Evolutionary conservation across 2,888 invertebrate species (phyloP).

Genomic region (Apotomis turbidana): DNA sequence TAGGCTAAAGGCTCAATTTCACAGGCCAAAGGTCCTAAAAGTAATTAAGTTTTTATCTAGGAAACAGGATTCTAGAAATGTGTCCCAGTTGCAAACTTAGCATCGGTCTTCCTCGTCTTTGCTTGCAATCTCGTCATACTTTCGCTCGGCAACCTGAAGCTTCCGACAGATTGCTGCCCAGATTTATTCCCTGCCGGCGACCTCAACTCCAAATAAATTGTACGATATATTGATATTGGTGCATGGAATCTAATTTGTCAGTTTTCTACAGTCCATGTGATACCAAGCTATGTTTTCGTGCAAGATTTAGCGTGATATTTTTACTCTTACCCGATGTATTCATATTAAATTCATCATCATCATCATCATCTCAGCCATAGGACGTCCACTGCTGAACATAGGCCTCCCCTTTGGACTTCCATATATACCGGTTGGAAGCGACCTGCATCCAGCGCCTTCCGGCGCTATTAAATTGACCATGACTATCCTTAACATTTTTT

Average conservation of each 20-base stretch:
- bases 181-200: background rate
- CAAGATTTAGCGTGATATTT: background rate
- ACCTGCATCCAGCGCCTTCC: too few species aligned
- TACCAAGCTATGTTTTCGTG: background rate
- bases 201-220: background rate
- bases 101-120: slow-evolving; percentile 6
- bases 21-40: too few species aligned
- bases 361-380: too few species aligned
- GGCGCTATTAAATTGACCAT: too few species aligned
- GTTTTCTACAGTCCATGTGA: background rate
- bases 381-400: too few species aligned
- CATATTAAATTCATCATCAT: background rate
- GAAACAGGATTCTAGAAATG: background rate
- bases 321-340: background rate
- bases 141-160: slow-evolving; percentile 5
- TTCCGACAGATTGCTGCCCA: slow-evolving; percentile 5
- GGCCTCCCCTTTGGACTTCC: too few species aligned
- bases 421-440: too few species aligned
- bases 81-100: background rate
- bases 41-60: too few species aligned
- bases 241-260: background rate
- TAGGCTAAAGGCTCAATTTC: too few species aligned
- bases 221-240: background rate
- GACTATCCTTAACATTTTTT: too few species aligned
- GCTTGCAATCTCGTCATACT: slow-evolving; percentile 8